Evolutionary conservation across 2,888 invertebrate genomes (phyloP).

Genomic region (Mythimna ferrago): DNA sequence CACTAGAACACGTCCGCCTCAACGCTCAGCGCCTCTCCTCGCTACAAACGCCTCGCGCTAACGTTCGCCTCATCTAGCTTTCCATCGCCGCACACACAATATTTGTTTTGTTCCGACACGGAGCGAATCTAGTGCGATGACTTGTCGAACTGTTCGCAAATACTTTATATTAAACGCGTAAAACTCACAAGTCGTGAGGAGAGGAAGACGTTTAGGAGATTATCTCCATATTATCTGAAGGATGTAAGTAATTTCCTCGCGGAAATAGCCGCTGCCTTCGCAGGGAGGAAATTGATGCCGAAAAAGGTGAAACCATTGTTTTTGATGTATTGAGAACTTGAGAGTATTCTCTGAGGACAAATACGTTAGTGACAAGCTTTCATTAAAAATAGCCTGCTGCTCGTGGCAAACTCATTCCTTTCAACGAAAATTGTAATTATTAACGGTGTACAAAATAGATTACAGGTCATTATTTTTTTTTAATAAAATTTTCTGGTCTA

Average conservation of each 20-base stretch:
- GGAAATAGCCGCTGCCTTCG: conserved; percentile 42
- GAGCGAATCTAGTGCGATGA: conserved; percentile 17
- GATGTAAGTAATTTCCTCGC: conserved; percentile 53
- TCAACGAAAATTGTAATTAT: neutral
- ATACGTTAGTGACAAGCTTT: neutral
- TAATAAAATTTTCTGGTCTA: neutral
- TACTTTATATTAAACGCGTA: conserved; percentile 12
- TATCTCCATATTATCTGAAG: conserved; percentile 51
- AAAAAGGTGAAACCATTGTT: conserved; percentile 52
- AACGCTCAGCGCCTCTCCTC: neutral
- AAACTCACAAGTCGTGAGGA: conserved; percentile 1
- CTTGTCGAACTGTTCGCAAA: conserved; percentile 8
- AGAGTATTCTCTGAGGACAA: neutral
- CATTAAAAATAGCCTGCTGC: neutral
- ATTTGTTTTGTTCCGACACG: conserved; percentile 25
- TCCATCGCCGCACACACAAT: conserved; percentile 1
- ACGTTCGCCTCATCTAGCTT: neutral
- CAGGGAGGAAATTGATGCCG: conserved; percentile 40
- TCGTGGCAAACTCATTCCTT: neutral
- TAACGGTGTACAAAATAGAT: neutral
- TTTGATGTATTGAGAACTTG: conserved; percentile 19
- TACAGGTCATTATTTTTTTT: neutral
- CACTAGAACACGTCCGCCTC: neutral
- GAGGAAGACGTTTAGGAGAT: conserved; percentile 29
- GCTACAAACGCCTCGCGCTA: conserved; percentile 8